Conservation (phyloP, 1,140 invertebrate species). For the Gryllus bimaculatus region DNA sequence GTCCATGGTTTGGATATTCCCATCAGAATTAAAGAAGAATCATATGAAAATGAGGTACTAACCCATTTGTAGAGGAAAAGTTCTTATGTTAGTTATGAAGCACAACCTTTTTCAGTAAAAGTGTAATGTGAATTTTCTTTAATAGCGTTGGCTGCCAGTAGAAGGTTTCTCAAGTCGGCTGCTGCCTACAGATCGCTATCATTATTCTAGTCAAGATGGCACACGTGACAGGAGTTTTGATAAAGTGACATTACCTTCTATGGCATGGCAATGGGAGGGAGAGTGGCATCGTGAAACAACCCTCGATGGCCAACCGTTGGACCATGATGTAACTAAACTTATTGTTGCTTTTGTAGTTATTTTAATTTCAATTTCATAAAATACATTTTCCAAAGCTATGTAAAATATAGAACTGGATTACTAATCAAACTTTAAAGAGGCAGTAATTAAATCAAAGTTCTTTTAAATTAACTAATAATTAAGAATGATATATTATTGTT, state of each 20-base stretch:
- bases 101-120: too few species aligned
- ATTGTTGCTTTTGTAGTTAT: neutral
- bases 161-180: constrained; percentile 74
- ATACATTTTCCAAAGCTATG: too few species aligned
- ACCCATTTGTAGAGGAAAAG: neutral
- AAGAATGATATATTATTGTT: too few species aligned
- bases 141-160: constrained; percentile 75
- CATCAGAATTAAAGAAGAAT: constrained; percentile 78
- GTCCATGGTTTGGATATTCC: constrained; percentile 81
- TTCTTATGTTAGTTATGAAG: too few species aligned
- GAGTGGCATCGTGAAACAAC: constrained; percentile 85
- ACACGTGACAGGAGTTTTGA: constrained; percentile 63
- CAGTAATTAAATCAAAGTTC: too few species aligned
- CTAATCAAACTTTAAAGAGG: too few species aligned
- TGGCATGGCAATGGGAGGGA: constrained; percentile 90
- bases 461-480: too few species aligned
- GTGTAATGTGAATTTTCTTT: too few species aligned
- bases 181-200: constrained; percentile 75
- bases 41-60: constrained; percentile 82
- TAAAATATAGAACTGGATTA: too few species aligned
- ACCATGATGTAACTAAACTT: constrained; percentile 57
- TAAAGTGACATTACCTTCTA: constrained; percentile 72
- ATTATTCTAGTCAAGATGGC: constrained; percentile 77
- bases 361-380: neutral
- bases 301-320: constrained; percentile 74